Evolutionary conservation across 1,140 invertebrate genomes (phyloP).

Genomic region (Lethrus apterus): DNA sequence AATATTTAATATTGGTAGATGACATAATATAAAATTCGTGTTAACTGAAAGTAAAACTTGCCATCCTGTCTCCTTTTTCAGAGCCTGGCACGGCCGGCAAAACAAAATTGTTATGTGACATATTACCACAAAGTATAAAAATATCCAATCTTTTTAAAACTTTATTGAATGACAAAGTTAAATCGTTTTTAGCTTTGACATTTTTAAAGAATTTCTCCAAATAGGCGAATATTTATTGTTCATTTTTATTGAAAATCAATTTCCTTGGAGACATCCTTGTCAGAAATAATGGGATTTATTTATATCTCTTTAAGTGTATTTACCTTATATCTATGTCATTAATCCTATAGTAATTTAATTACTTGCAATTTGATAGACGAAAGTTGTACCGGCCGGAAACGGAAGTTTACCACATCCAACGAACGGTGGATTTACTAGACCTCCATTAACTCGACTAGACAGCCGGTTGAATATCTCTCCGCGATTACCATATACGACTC

Average conservation of each 20-base stretch:
- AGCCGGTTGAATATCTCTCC: slow-evolving; percentile 26
- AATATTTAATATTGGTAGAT: neutral
- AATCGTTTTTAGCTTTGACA: no score
- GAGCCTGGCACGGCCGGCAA: no score
- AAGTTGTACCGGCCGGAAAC: slow-evolving; percentile 9
- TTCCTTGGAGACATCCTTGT: neutral
- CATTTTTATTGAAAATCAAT: neutral
- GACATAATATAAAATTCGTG: slow-evolving; percentile 9
- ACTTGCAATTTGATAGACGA: slow-evolving; percentile 13
- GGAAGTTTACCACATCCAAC: slow-evolving; percentile 8
- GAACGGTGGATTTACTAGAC: slow-evolving; percentile 19
- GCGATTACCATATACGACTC: slow-evolving; percentile 28
- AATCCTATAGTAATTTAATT: no score
- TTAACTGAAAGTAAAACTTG: slow-evolving; percentile 7
- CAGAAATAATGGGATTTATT: slow-evolving; percentile 1
- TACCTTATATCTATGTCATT: neutral
- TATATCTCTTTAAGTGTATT: neutral
- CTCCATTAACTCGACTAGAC: slow-evolving; percentile 28
- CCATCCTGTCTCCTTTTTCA: neutral
- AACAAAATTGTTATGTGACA: neutral
- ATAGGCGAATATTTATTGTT: neutral
- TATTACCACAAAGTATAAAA: neutral
- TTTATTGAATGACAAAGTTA: no score
- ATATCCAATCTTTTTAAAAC: no score
- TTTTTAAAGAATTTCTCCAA: neutral